These are phyloP conservation scores for Silurus meridionalis DNA, from an alignment of 2,113 vertebrate species.

Conservation along the genomic window DNA sequence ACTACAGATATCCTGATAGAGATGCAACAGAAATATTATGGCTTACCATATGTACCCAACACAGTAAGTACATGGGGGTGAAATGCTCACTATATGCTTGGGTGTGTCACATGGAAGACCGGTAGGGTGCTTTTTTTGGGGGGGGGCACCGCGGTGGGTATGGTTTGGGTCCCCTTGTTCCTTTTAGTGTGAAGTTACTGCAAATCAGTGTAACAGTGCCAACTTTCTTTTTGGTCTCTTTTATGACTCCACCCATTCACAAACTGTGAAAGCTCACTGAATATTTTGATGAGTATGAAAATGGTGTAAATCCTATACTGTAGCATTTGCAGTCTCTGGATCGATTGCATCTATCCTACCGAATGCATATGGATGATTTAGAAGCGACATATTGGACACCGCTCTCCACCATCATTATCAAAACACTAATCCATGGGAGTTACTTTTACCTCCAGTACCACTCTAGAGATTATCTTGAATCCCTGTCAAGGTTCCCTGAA, in stretches of 20 bases:
- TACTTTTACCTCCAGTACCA: neutral
- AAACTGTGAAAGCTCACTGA: neutral
- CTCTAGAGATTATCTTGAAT: neutral
- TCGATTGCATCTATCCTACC: neutral
- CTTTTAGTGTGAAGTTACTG: neutral
- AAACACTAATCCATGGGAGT: neutral
- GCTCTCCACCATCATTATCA: neutral
- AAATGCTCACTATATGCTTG: neutral
- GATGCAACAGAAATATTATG: conserved; percentile 88
- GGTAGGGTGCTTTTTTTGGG: neutral
- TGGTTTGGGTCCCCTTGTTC: neutral
- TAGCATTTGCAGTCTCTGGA: neutral
- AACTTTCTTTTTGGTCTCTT: neutral
- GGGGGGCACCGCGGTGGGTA: neutral
- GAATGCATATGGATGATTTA: neutral
- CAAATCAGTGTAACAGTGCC: neutral
- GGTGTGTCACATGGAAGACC: neutral
- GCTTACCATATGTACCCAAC: conserved; percentile 84
- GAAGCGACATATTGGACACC: neutral
- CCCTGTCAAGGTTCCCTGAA: neutral
- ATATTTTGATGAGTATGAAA: neutral
- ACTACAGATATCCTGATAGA: conserved; percentile 91
- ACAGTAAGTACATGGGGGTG: conserved; percentile 73
- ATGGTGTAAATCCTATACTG: neutral
- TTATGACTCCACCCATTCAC: neutral